Conservation (phyloP, 2,797 vertebrate species). For the Syndactyla subalaris region DNA sequence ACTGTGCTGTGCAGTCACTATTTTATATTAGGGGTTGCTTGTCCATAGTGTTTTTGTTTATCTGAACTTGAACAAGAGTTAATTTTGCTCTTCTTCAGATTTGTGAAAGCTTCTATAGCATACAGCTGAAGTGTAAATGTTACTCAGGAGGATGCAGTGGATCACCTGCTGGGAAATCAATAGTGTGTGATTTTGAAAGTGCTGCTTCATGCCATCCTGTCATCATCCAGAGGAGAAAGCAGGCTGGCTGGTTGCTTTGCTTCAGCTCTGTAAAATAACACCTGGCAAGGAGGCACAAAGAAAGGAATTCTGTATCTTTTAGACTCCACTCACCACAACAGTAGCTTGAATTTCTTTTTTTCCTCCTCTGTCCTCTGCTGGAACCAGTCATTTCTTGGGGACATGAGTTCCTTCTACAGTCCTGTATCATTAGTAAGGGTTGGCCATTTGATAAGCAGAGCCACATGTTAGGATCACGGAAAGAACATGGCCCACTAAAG, state of each 20-base stretch:
- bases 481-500: background rate
- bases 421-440: background rate
- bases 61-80: background rate
- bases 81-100: background rate
- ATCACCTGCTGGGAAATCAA: background rate
- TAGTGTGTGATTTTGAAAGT: background rate
- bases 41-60: background rate
- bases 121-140: background rate
- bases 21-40: background rate
- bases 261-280: background rate
- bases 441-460: background rate
- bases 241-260: background rate
- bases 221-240: background rate
- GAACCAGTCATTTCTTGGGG: background rate
- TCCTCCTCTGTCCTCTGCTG: background rate
- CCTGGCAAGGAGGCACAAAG: background rate
- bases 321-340: background rate
- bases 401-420: background rate
- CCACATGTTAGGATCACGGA: background rate
- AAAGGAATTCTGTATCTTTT: background rate
- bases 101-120: background rate
- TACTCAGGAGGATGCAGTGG: background rate
- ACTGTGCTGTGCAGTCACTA: background rate
- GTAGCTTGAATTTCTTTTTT: background rate
- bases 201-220: background rate